Conservation (phyloP, 2,888 invertebrate genomes). For the Drosophila nigritarsus region DNA sequence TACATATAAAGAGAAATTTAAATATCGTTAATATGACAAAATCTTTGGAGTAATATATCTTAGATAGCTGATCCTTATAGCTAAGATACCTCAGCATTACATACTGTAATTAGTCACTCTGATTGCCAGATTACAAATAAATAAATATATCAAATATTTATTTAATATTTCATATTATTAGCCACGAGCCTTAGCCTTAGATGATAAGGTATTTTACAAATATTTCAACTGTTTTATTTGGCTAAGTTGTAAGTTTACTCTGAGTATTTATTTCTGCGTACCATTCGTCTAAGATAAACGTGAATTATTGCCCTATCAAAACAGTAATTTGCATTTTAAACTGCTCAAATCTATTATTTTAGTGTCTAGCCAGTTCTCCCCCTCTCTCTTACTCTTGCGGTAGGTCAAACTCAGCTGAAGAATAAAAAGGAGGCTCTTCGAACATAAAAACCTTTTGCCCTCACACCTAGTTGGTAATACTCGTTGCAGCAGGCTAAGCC, state of each 20-base stretch:
- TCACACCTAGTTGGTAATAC: slow-evolving; percentile 42
- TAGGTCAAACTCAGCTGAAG: background rate
- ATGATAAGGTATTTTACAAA: background rate
- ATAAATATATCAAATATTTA: too few species aligned
- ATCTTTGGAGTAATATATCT: too few species aligned
- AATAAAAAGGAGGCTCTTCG: background rate
- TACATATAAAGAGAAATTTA: too few species aligned
- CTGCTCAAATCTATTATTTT: background rate
- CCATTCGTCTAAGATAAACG: slow-evolving; percentile 26
- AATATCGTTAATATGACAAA: too few species aligned
- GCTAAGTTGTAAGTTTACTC: too few species aligned
- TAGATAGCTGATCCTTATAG: too few species aligned
- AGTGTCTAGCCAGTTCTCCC: background rate
- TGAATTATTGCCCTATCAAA: slow-evolving; percentile 24
- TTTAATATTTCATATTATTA: too few species aligned
- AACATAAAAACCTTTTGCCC: slow-evolving; percentile 31
- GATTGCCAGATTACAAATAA: too few species aligned
- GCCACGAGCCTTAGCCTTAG: too few species aligned
- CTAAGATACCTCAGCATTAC: too few species aligned
- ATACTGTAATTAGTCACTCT: too few species aligned
- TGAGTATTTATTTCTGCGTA: background rate
- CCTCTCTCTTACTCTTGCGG: background rate
- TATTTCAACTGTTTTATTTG: background rate
- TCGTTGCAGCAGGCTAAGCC: slow-evolving; percentile 48
- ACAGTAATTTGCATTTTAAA: slow-evolving; percentile 21